These are phyloP conservation scores for Alloscopus bannaensis DNA, from an alignment of 2,888 invertebrate species.

Conservation along the genomic window DNA sequence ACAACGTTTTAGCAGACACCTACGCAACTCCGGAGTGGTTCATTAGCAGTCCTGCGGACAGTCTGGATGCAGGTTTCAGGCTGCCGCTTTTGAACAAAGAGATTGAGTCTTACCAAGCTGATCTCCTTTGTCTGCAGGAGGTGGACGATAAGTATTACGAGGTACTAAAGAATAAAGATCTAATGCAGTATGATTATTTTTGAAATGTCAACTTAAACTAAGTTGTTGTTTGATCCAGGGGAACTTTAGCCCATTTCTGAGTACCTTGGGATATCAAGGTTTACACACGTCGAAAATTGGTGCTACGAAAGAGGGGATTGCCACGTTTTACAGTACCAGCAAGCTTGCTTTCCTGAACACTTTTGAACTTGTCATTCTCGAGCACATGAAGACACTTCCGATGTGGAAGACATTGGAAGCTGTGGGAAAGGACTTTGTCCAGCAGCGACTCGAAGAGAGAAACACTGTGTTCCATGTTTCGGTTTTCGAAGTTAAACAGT, in stretches of 20 bases:
- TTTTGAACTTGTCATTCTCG: constrained; percentile 53
- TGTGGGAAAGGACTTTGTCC: constrained; percentile 14
- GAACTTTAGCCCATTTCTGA: constrained; percentile 64
- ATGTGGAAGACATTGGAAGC: constrained; percentile 52
- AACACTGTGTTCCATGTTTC: constrained; percentile 69
- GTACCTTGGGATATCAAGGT: constrained; percentile 75
- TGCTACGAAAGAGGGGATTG: constrained; percentile 86
- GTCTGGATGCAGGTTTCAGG: constrained; percentile 88
- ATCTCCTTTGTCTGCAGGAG: constrained; percentile 94
- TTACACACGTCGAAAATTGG: constrained; percentile 84
- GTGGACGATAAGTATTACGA: constrained; percentile 88
- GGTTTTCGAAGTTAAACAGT: constrained; percentile 53
- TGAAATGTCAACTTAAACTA: constrained; percentile 1
- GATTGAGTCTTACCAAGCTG: constrained; percentile 88
- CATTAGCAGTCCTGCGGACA: constrained; percentile 88
- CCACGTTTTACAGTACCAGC: constrained; percentile 83
- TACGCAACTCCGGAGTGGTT: constrained; percentile 89
- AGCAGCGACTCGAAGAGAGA: constrained; percentile 61
- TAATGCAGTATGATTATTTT: constrained; percentile 2
- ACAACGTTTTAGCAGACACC: constrained; percentile 93
- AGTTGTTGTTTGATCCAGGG: constrained; percentile 49
- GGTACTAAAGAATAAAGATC: constrained; percentile 50
- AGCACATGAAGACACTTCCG: constrained; percentile 64
- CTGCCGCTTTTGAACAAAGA: constrained; percentile 91
- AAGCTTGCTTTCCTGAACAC: constrained; percentile 78